Conservation (phyloP, 2,113 vertebrate genomes). For the Hipposideros armiger region DNA sequence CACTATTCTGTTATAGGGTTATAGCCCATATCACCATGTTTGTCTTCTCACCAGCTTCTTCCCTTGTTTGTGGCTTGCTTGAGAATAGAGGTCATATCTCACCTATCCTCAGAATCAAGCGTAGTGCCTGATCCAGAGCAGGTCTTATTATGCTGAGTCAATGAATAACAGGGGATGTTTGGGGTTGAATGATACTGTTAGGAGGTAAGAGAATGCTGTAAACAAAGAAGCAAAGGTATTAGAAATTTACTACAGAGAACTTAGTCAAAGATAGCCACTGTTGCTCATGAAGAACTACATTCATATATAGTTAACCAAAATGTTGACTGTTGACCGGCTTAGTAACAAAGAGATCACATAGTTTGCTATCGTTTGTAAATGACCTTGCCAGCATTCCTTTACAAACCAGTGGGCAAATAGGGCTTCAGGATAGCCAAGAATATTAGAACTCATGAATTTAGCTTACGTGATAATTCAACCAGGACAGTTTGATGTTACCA, state of each 20-base stretch:
- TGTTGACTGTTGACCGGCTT: neutral
- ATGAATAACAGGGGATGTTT: neutral
- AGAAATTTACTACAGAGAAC: neutral
- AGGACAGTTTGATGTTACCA: neutral
- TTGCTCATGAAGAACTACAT: neutral
- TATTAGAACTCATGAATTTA: neutral
- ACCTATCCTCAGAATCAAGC: neutral
- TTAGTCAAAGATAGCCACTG: neutral
- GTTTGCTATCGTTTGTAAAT: slow-evolving; percentile 25
- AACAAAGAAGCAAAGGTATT: neutral
- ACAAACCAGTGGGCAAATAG: neutral
- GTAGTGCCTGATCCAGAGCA: neutral
- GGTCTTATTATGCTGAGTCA: neutral
- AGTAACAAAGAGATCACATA: neutral
- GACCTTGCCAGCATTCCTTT: slow-evolving; percentile 29
- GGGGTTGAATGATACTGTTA: neutral
- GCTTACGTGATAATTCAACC: neutral
- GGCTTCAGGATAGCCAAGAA: neutral
- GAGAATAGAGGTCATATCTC: neutral
- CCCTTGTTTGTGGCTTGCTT: slow-evolving; percentile 9
- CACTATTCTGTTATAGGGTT: neutral
- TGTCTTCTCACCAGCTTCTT: neutral
- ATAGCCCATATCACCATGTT: neutral
- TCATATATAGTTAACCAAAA: neutral
- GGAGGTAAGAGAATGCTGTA: neutral